Evolutionary conservation across 2,797 vertebrate genomes (phyloP), one percentile per base, ranked within the genome.

Genomic region (Rallus crepitans): DNA sequence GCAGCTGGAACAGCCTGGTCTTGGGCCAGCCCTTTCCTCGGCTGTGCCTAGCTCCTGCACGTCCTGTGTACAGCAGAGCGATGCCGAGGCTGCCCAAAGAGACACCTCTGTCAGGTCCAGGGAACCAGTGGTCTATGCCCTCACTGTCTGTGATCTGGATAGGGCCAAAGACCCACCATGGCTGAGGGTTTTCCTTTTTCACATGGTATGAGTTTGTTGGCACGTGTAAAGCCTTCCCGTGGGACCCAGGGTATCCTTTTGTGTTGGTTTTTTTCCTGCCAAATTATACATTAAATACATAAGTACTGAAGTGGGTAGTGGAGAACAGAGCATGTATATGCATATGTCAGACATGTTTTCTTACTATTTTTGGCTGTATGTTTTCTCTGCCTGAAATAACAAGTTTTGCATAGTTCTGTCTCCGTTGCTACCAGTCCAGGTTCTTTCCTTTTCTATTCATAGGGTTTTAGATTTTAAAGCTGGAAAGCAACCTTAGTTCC

Each of bases 301-400:
- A 82, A 86, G 85, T 89, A 76, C 48, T 80, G 52, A 35, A 93
- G 82, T 70, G 63, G 73, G 90, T 79, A 88, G 85, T 56, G 61
- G 39, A 82, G 93, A 84, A 40, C 77, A 91, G 89, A 82, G 55
- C 77, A 77, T 64, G 73, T 84, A 60, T 45, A 88, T 94, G 79
- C 90, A 65, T 91, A 88, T 91, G 53, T 90, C 88, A 96, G 77
- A 45, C 56, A n/a, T 88, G 52, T 79, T 94, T 95, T 91, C 45
- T 70, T 93, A 73, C 94, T 94, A 80, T 91, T 93, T 94, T 90
- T 57, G 33, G 66, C 56, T 50, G 15, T 79, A 24, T 71, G 20
- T 86, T 96, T 96, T 91, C 63, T 93, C 52, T 84, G 83, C 78
- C 90, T 87, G 83, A 96, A 96, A 90, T 90, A 92, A 89, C 81